Conservation (phyloP, 2,113 vertebrate genomes). For the Chionis minor region DNA sequence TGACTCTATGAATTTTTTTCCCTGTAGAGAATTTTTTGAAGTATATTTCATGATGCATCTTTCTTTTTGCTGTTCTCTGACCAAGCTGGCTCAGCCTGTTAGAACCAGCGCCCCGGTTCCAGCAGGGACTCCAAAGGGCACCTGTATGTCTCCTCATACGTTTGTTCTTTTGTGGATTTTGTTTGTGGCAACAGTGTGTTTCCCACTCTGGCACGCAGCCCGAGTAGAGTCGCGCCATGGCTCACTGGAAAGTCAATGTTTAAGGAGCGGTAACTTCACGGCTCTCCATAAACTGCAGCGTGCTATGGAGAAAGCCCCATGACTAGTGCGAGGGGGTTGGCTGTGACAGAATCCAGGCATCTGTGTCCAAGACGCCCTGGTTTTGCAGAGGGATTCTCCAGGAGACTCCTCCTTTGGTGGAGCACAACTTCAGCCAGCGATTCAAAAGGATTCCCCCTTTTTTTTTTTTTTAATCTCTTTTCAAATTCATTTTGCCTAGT, state of each 20-base stretch:
- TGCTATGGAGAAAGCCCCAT: background rate
- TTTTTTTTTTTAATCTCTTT: too few relatives aligned
- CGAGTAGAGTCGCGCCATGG: fast-evolving
- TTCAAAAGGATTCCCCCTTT: background rate
- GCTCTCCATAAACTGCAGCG: background rate
- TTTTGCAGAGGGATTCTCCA: background rate
- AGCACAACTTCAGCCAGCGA: background rate
- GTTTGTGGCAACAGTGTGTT: background rate
- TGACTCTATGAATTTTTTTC: background rate
- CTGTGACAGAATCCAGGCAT: fast-evolving
- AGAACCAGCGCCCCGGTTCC: background rate
- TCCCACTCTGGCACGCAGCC: background rate
- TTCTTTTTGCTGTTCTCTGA: background rate
- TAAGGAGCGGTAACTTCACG: too few relatives aligned
- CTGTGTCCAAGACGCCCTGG: background rate
- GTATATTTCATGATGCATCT: fast-evolving
- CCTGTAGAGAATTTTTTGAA: background rate
- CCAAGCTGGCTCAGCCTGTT: background rate
- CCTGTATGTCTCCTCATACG: fast-evolving
- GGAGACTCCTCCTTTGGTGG: background rate
- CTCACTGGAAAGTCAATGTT: background rate
- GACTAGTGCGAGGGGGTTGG: fast-evolving
- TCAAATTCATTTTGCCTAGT: background rate
- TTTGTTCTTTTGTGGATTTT: background rate
- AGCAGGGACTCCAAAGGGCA: background rate